Conservation (phyloP, 1,140 invertebrate genomes). For the Neotoxoptera formosana region DNA sequence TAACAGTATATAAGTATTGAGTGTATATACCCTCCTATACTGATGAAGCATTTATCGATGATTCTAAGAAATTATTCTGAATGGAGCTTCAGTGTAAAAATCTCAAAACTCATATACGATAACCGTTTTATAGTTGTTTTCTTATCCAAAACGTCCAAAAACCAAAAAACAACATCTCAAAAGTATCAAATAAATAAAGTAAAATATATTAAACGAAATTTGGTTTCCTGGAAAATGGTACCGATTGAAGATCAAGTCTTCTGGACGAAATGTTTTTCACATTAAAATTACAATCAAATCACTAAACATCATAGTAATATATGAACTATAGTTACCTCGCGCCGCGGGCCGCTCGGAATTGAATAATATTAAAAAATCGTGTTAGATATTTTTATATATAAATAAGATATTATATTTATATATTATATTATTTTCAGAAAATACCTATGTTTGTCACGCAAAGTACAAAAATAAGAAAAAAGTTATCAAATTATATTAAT, state of each 20-base stretch:
- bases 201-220: too few relatives aligned
- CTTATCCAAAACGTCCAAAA: background rate
- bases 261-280: too few relatives aligned
- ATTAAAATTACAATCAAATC: background rate
- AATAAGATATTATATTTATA: background rate
- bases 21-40: too few relatives aligned
- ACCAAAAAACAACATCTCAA: background rate
- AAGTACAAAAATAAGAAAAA: background rate
- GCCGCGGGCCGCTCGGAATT: background rate
- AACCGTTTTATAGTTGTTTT: background rate
- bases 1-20: too few relatives aligned
- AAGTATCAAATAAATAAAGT: too few relatives aligned
- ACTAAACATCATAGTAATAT: background rate
- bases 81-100: background rate
- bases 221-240: background rate
- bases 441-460: background rate
- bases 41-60: too few relatives aligned
- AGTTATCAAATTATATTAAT: background rate
- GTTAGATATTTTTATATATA: background rate
- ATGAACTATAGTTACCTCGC: background rate
- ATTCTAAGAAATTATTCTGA: background rate
- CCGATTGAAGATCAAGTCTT: too few relatives aligned
- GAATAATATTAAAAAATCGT: background rate
- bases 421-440: background rate
- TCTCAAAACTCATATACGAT: background rate